Base-by-base conservation (phyloP, 35 echinoderm and acorn worm species). In the Nesometra sesokonis region DNA sequence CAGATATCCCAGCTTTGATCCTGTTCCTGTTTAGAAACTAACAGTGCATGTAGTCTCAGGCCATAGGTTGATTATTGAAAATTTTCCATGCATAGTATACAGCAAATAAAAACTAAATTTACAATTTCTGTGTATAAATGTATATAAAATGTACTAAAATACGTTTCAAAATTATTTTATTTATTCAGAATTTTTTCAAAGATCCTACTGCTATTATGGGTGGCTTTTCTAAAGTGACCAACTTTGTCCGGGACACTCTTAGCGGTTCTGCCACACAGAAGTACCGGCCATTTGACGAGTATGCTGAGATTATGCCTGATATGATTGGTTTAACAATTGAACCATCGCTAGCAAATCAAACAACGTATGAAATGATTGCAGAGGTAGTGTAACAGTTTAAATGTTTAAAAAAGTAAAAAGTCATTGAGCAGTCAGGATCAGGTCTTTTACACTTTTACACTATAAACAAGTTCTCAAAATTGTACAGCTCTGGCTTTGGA, bases 221-320 rank as follows among this genome's bases (percentile, higher is more conserved):
- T 27, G 92, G 96, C 15, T 99, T 99, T 80, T 99, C 96, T 34
- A 99, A 92, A 52, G 96, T 99, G 29, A 99, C 96, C 83, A 99
- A 92, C 83, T 99, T 99, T 83, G 31, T 99, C 5, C 84, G 87
- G n/a, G 96, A 99, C 35, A 88, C 86, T 31, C 52, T 97, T 32
- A 47, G 91, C n/a, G 36, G 84, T 32, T 30, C 87, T 0, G 77
- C 84, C 3, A 85, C 85, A 33, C 40, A 80, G 30, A 31, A 84
- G 19, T 36, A 81, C 35, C 84, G 96, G 47, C 96, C 96, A 3
- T 31, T 79, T 9, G 96, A 99, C 80, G 96, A 99, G 29, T 92
- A 90, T 67, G 87, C 92, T 9, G 90, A 91, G 23, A 46, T 99
- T 0, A 94, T 99, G 89, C 88, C 96, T 0, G 92, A 99, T 47